These are phyloP conservation scores for Acrossocheilus wenchowensis DNA, from an alignment of 2,797 vertebrate genomes.

Conservation along the genomic window DNA sequence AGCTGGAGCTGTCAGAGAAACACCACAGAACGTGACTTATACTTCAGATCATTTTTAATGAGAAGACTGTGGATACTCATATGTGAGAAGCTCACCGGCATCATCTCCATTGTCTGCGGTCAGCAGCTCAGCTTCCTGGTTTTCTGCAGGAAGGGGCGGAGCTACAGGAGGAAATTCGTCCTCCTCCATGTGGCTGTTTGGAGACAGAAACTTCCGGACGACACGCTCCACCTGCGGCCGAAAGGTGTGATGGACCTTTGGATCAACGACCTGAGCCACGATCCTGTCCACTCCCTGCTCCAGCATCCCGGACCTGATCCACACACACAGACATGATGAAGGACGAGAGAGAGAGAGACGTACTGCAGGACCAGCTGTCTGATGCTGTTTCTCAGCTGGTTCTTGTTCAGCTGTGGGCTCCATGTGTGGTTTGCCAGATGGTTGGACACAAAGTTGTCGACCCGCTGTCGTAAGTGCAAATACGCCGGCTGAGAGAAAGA, in stretches of 20 bases:
- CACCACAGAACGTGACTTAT: neutral
- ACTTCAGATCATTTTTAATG: neutral
- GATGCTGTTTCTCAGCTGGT: slow-evolving; percentile 98
- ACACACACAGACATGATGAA: neutral
- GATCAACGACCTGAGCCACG: slow-evolving; percentile 97
- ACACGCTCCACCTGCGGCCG: slow-evolving; percentile 97
- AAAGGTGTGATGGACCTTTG: slow-evolving; percentile 97
- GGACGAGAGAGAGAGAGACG: slow-evolving; percentile 64
- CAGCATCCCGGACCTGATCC: slow-evolving; percentile 94
- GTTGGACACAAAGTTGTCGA: slow-evolving; percentile 98
- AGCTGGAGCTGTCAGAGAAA: neutral
- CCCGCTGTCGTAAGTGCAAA: slow-evolving; percentile 93
- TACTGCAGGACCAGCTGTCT: slow-evolving; percentile 97
- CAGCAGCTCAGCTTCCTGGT: slow-evolving; percentile 73
- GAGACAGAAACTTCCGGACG: slow-evolving; percentile 93
- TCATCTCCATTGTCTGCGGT: slow-evolving; percentile 78
- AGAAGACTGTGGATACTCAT: neutral
- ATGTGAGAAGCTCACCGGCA: neutral
- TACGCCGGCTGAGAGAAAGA: slow-evolving; percentile 87
- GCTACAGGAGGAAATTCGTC: slow-evolving; percentile 60
- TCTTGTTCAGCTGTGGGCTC: slow-evolving; percentile 99
- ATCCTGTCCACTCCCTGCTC: slow-evolving; percentile 98
- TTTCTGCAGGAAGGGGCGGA: slow-evolving; percentile 73
- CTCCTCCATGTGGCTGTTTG: slow-evolving; percentile 85
- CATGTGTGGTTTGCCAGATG: slow-evolving; percentile 98